A percentile compares a stretch with the other conserved stretches of the same genome.
Evolutionary conservation across 2,888 invertebrate species (phyloP).

Genomic region (Miltochrista miniata): DNA sequence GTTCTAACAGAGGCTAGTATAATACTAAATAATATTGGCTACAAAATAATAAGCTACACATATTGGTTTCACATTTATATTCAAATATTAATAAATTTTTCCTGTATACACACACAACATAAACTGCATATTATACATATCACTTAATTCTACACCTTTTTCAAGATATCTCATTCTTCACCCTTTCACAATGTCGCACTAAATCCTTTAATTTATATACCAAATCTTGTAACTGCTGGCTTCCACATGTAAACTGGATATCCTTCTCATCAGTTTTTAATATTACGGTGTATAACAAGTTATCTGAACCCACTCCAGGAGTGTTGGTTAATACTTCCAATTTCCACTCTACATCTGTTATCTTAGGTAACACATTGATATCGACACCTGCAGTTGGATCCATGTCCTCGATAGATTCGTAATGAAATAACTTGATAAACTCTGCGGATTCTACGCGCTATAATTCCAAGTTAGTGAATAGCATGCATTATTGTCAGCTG

Average conservation of each 20-base stretch:
- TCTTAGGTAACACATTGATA: slow-evolving; percentile 69
- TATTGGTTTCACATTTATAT: not conserved
- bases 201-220: slow-evolving; percentile 87
- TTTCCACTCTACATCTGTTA: slow-evolving; percentile 85
- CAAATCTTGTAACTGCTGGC: slow-evolving; percentile 86
- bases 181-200: slow-evolving; percentile 84
- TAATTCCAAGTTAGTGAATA: too few relatives aligned
- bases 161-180: slow-evolving; percentile 65
- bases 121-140: too few relatives aligned
- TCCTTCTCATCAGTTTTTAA: slow-evolving; percentile 73
- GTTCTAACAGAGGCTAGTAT: too few relatives aligned
- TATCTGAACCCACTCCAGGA: slow-evolving; percentile 68
- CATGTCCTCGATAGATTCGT: slow-evolving; percentile 31
- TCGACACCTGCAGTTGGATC: slow-evolving; percentile 40
- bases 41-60: too few relatives aligned
- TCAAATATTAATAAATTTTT: not conserved
- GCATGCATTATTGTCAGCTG: too few relatives aligned
- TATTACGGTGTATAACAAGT: slow-evolving; percentile 70
- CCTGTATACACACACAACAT: not conserved
- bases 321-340: slow-evolving; percentile 79
- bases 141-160: not conserved
- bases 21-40: too few relatives aligned
- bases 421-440: too few relatives aligned
- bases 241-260: slow-evolving; percentile 84
- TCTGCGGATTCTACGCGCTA: too few relatives aligned